Evolutionary conservation across 2,797 vertebrate species (phyloP).

Genomic region (Karalla daura): DNA sequence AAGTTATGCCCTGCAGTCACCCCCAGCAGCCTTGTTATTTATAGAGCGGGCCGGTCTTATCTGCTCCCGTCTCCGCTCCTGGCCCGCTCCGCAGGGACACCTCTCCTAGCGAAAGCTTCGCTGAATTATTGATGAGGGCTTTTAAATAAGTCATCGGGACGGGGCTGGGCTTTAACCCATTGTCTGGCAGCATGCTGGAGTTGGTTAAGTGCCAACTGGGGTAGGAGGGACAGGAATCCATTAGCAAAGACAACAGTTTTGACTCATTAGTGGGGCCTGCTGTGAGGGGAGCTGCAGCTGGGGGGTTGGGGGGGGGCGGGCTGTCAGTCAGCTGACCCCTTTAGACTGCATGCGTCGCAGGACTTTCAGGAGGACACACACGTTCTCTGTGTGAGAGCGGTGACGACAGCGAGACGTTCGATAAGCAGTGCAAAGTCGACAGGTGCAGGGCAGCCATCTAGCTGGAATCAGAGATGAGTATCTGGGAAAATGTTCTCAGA

Average conservation of each 20-base stretch:
- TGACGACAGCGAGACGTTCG: neutral
- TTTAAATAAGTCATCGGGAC: constrained; percentile 80
- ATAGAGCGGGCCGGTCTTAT: constrained; percentile 61
- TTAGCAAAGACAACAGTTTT: constrained; percentile 76
- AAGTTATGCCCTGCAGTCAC: constrained; percentile 43
- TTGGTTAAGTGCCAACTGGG: constrained; percentile 58
- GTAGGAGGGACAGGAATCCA: constrained; percentile 38
- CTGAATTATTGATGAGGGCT: constrained; percentile 81
- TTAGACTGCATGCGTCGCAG: neutral
- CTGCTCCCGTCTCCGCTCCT: constrained; percentile 46
- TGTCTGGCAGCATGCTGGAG: constrained; percentile 54
- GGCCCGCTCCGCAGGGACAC: constrained; percentile 62
- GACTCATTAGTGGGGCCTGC: constrained; percentile 56
- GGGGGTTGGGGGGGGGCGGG: constrained; percentile 46
- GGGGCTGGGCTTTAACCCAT: constrained; percentile 65
- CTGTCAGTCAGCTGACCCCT: constrained; percentile 20
- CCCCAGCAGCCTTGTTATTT: constrained; percentile 59
- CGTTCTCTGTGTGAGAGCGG: neutral
- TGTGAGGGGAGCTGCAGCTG: constrained; percentile 44
- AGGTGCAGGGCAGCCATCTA: neutral
- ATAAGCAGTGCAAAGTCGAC: neutral
- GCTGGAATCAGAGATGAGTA: neutral
- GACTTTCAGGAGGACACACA: neutral
- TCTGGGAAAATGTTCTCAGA: neutral
- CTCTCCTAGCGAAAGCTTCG: constrained; percentile 70